Conservation (phyloP, 30 jellyfish, hydroid and myxozoan genomes). For the Turritopsis dohrnii region DNA sequence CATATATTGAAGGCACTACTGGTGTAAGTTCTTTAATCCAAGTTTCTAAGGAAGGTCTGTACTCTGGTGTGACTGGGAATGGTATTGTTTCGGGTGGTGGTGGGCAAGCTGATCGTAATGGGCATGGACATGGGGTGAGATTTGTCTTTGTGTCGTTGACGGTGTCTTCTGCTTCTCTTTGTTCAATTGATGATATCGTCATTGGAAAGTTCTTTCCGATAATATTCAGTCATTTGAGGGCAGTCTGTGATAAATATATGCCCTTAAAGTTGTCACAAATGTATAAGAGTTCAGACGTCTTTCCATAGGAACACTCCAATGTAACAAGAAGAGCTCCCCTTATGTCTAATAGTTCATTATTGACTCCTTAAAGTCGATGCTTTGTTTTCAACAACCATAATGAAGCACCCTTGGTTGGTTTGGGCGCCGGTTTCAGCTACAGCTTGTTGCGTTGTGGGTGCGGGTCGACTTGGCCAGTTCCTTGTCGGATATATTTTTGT, state of each 20-base stretch:
- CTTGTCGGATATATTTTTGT: background rate
- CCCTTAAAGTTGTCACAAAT: conserved; percentile 21
- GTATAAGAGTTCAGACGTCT: conserved; percentile 11
- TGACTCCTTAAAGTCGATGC: conserved; percentile 16
- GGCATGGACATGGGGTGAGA: conserved; percentile 1
- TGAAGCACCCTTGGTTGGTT: conserved; percentile 1
- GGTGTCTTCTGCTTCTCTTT: background rate
- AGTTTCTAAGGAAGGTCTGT: background rate
- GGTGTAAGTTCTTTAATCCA: conserved; percentile 4
- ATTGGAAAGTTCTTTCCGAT: background rate
- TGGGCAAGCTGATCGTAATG: background rate
- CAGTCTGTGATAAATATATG: conserved; percentile 21
- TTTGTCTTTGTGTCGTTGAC: background rate
- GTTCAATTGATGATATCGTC: too few relatives aligned
- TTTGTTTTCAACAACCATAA: background rate
- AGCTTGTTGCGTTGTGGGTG: background rate
- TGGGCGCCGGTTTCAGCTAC: conserved; percentile 33
- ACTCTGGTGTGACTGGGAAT: conserved; percentile 1
- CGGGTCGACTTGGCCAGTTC: background rate
- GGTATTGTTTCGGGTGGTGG: background rate
- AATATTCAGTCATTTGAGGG: conserved; percentile 22
- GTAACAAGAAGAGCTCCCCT: conserved; percentile 18
- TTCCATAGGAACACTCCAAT: background rate
- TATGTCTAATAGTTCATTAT: background rate
- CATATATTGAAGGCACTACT: conserved; percentile 31